phyloP scores from a whole-genome alignment of 2,113 vertebrate genomes.

The Natator depressus region DNA sequence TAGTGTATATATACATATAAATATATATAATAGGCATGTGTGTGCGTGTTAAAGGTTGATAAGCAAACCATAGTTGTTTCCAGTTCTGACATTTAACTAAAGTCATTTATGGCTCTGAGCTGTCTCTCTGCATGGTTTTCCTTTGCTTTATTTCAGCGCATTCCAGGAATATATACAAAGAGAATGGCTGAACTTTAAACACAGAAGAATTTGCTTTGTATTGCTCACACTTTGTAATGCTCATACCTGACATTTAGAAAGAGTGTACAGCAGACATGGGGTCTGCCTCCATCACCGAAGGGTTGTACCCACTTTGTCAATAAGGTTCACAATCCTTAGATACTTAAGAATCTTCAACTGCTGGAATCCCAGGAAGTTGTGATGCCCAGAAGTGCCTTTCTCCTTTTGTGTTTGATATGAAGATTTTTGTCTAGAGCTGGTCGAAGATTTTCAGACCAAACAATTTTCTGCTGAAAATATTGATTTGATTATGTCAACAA shows the following conservation, averaged over 20 bases:
- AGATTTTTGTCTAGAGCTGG: neutral
- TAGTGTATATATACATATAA: neutral
- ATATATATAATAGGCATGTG: neutral
- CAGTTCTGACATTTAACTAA: neutral
- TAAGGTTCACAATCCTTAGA: neutral
- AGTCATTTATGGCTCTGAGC: neutral
- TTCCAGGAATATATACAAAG: neutral
- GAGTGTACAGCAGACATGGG: neutral
- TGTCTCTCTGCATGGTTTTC: conserved; percentile 10
- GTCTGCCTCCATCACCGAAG: neutral
- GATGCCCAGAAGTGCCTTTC: neutral
- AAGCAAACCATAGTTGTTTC: conserved; percentile 38
- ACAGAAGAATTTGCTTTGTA: neutral
- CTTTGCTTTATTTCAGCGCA: conserved; percentile 16
- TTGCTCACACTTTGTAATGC: accelerated
- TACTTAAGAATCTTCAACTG: neutral
- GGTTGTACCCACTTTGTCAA: neutral
- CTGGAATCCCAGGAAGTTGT: neutral
- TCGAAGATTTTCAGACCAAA: neutral
- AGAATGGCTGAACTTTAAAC: neutral
- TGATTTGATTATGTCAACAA: accelerated
- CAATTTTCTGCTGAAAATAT: neutral
- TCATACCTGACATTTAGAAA: neutral
- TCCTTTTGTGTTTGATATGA: accelerated
- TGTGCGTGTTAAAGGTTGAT: conserved; percentile 37